Percentiles rank a stretch among this genome's conserved stretches.
phyloP scores from a whole-genome alignment of 2,797 vertebrate species.

The Nasua narica region DNA sequence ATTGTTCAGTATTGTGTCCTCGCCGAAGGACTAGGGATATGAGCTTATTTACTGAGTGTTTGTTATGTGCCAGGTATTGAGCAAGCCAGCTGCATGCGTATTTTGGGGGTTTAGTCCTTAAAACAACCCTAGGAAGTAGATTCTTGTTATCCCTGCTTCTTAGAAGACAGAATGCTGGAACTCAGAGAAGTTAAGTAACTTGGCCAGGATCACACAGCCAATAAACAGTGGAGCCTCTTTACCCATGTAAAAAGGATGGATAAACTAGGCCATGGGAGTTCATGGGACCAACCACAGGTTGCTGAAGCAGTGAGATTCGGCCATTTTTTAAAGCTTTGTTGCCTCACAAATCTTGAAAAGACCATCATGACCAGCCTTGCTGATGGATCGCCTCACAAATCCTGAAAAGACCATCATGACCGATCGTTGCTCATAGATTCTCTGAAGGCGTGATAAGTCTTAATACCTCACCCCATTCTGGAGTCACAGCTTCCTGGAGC shows the following conservation, averaged over 20 bases:
- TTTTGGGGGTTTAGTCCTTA: background rate
- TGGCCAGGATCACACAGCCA: background rate
- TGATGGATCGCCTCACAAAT: background rate
- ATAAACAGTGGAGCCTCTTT: background rate
- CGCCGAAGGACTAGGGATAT: background rate
- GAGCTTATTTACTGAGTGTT: background rate
- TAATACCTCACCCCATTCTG: background rate
- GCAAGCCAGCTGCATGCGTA: background rate
- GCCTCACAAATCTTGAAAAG: background rate
- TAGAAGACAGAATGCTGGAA: background rate
- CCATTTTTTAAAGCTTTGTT: background rate
- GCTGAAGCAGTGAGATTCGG: background rate
- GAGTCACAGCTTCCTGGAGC: background rate
- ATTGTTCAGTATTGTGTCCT: background rate
- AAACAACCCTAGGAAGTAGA: background rate
- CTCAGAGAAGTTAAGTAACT: background rate
- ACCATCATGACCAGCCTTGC: background rate
- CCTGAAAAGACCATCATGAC: background rate
- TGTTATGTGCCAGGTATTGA: background rate
- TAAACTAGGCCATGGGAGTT: background rate
- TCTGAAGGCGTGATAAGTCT: too few relatives aligned
- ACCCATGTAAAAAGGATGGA: background rate
- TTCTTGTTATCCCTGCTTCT: background rate
- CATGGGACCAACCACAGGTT: background rate
- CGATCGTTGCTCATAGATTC: too few relatives aligned